Conservation (phyloP, 37 sponge, comb jelly and placozoan species). For the Aphrocallistes beatrix region DNA sequence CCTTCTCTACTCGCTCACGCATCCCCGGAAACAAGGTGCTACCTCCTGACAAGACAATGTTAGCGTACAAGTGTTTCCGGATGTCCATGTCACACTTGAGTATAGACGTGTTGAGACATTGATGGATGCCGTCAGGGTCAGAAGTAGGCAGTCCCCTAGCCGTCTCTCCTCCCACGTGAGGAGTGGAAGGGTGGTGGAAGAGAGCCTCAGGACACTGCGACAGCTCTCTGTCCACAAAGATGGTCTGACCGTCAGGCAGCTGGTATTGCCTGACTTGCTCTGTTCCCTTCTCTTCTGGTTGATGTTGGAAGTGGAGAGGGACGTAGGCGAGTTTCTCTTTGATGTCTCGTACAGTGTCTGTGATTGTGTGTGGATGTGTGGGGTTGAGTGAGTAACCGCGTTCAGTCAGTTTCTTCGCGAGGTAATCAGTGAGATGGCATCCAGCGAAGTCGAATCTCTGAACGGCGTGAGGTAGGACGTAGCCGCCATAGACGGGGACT, state of each 20-base stretch:
- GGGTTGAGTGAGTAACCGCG: conserved; percentile 33
- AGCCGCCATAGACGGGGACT: conserved; percentile 36
- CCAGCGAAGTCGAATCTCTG: conserved; percentile 39
- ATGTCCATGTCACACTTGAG: conserved; percentile 40
- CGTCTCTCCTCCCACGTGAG: too few relatives aligned
- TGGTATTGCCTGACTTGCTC: background rate
- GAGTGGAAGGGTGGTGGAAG: conserved; percentile 30
- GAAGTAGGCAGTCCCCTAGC: too few relatives aligned
- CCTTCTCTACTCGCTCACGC: conserved; percentile 44
- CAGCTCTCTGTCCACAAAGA: conserved; percentile 35
- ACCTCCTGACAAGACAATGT: conserved; percentile 43
- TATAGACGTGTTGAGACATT: conserved; percentile 34
- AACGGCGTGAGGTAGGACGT: conserved; percentile 41
- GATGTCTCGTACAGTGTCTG: conserved; percentile 25
- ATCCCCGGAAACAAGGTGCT: conserved; percentile 50
- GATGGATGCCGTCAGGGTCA: conserved; percentile 39
- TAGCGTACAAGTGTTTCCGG: conserved; percentile 33
- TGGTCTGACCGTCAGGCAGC: conserved; percentile 32
- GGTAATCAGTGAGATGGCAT: conserved; percentile 39
- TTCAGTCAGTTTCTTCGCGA: conserved; percentile 32
- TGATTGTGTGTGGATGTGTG: conserved; percentile 24
- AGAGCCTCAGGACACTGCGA: conserved; percentile 31
- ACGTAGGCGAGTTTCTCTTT: conserved; percentile 35
- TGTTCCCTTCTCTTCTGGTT: background rate
- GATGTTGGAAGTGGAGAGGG: conserved; percentile 29